Evolutionary conservation across 2,888 invertebrate species (phyloP).

Genomic region (Sceliomorpha sp.): DNA sequence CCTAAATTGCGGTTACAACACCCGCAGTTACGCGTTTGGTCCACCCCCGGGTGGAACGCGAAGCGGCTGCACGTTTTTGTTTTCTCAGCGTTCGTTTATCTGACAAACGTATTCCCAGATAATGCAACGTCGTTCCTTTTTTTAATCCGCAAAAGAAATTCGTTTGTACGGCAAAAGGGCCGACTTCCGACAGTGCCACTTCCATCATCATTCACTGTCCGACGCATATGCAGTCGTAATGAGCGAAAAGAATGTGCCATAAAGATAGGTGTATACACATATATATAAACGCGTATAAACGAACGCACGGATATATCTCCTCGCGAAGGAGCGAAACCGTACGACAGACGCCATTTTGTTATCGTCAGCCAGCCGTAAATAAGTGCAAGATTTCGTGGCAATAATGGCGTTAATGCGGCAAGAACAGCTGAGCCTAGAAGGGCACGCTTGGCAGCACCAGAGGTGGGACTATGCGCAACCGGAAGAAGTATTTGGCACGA

Average conservation of each 20-base stretch:
- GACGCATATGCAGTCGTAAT: constrained; percentile 47
- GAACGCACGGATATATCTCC: too few species aligned
- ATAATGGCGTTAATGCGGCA: constrained; percentile 63
- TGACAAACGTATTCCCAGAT: too few species aligned
- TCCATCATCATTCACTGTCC: constrained; percentile 45
- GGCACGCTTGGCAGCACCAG: constrained; percentile 29
- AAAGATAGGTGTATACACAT: too few species aligned
- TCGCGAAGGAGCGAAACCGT: too few species aligned
- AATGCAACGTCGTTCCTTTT: too few species aligned
- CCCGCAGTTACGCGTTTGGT: too few species aligned
- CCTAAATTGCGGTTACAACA: too few species aligned
- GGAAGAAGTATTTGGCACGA: constrained; percentile 35
- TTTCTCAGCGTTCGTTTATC: too few species aligned
- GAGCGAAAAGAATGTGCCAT: constrained; percentile 41
- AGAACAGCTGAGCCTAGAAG: constrained; percentile 20
- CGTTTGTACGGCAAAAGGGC: too few species aligned
- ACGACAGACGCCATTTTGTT: constrained; percentile 66
- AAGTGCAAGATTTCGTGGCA: constrained; percentile 67
- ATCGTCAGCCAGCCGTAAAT: constrained; percentile 67
- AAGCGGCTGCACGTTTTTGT: too few species aligned
- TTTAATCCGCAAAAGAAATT: too few species aligned
- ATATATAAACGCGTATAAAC: constrained; percentile 41
- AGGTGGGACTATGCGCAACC: constrained; percentile 50
- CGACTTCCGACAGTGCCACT: constrained; percentile 49
- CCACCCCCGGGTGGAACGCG: too few species aligned